Evolutionary conservation across 2,113 vertebrate genomes (phyloP).

Genomic region (Thalassoma bifasciatum): DNA sequence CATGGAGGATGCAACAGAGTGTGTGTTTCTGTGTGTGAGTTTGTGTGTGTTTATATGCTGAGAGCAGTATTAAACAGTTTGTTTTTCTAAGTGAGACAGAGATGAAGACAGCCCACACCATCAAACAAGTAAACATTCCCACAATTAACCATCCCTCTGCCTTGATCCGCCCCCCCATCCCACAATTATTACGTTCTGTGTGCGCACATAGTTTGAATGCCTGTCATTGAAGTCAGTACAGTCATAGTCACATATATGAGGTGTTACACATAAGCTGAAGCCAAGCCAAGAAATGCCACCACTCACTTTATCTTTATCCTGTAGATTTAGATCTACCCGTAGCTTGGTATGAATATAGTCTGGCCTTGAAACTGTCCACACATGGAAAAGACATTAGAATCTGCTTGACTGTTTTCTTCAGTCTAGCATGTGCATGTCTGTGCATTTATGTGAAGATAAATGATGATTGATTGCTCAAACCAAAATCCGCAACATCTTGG

Average conservation of each 20-base stretch:
- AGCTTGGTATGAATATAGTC: conserved; percentile 32
- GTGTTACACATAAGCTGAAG: too few relatives aligned
- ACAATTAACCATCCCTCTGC: conserved; percentile 20
- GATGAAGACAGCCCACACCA: conserved; percentile 11
- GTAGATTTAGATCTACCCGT: neutral
- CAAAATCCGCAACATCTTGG: conserved; percentile 27
- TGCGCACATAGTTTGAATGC: conserved; percentile 2
- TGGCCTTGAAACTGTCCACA: conserved; percentile 33
- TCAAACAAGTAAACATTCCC: conserved; percentile 60
- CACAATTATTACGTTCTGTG: neutral
- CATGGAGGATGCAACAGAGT: neutral
- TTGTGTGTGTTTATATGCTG: conserved; percentile 12
- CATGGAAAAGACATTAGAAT: conserved; percentile 41
- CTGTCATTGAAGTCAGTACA: neutral
- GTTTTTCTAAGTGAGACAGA: conserved; percentile 35
- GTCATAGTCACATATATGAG: neutral
- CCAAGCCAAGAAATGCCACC: neutral
- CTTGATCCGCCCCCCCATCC: neutral
- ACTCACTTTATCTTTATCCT: neutral
- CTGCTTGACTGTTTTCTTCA: neutral
- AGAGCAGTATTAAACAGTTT: conserved; percentile 33
- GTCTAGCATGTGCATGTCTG: neutral
- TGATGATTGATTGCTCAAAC: conserved; percentile 35
- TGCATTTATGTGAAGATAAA: conserved; percentile 12
- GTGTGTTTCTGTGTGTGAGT: neutral